phyloP scores from a whole-genome alignment of 30 jellyfish, hydroid and myxozoan species.

The Chrysaora quinquecirrha region DNA sequence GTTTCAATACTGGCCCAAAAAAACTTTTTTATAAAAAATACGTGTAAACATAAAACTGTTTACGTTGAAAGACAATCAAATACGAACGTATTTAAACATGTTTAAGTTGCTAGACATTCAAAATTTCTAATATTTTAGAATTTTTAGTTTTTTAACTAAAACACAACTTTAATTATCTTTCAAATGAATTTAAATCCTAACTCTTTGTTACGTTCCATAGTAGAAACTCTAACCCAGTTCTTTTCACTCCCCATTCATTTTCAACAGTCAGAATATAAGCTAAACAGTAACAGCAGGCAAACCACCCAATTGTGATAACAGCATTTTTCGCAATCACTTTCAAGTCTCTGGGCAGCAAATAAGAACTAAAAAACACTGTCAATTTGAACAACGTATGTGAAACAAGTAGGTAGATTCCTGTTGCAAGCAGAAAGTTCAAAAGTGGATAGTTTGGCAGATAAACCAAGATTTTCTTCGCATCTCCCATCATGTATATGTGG shows the following conservation, averaged over 20 bases:
- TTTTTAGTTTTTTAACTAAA: no score
- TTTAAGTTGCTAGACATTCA: no score
- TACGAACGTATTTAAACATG: no score
- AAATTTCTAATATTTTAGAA: no score
- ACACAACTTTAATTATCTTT: no score
- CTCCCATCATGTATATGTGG: slow-evolving; percentile 95
- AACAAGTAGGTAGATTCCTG: slow-evolving; percentile 67
- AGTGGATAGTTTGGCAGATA: slow-evolving; percentile 91
- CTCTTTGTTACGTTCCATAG: slow-evolving; percentile 78
- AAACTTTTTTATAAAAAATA: no score
- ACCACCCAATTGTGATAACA: slow-evolving; percentile 68
- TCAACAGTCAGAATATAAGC: slow-evolving; percentile 47
- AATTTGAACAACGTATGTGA: slow-evolving; percentile 72
- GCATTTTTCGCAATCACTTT: slow-evolving; percentile 73
- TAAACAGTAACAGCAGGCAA: slow-evolving; percentile 54
- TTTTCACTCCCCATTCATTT: slow-evolving; percentile 66
- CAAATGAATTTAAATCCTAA: no score
- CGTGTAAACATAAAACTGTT: no score
- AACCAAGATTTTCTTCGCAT: slow-evolving; percentile 81
- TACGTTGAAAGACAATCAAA: no score
- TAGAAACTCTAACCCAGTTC: slow-evolving; percentile 87
- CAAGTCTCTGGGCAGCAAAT: slow-evolving; percentile 83
- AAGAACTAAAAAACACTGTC: slow-evolving; percentile 93
- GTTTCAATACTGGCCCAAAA: no score
- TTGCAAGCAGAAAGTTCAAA: slow-evolving; percentile 82